Evolutionary conservation across 2,113 vertebrate species (phyloP), one percentile per base, ranked within the genome.

Genomic region (Salvelinus fontinalis): DNA sequence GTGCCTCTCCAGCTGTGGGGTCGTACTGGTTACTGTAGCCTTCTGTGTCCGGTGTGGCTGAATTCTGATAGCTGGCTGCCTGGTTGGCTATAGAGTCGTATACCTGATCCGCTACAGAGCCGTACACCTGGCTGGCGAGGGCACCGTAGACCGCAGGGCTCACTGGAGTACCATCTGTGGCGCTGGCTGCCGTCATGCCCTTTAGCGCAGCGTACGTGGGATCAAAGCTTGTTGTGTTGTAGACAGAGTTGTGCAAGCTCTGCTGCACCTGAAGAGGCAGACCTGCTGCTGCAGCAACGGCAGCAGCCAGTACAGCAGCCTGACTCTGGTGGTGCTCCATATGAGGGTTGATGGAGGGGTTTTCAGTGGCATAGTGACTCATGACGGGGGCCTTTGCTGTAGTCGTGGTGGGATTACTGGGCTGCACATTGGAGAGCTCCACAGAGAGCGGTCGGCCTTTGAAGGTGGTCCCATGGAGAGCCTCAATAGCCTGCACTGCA

Each of bases 371-470:
- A 83, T 85, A 95, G 89, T 87, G 93, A 85, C 82, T 93, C 88
- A 73, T 91, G 85, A 49, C 5, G 0, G 67, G 69, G 4, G 48
- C 64, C 5, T 87, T 26, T 86, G 29, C 67, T 2, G 34, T 69
- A 18, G 51, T 54, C 2, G 29, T 44, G 34, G 67, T 88, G 0
- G 95, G 88, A 89, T 95, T 95, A 86, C 95, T 93, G 88, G 95
- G 96, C 80, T 95, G 95, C 78, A 96, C 96, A 86, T 96, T 97
- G 82, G 97, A 97, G 73, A 98, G 95, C 89, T 99, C 96, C 84
- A 98, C 97, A 68, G 97, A 96, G 84, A 98, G 94, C 79, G 96
- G 94, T 78, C 95, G 96, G 71, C 96, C 97, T 89, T 97, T 98
- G 90, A 94, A 95, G 80, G 96, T 95, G 91, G 96, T 97, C 81